phyloP scores from a whole-genome alignment of 2,888 invertebrate species.

The Drosophila neutralis region DNA sequence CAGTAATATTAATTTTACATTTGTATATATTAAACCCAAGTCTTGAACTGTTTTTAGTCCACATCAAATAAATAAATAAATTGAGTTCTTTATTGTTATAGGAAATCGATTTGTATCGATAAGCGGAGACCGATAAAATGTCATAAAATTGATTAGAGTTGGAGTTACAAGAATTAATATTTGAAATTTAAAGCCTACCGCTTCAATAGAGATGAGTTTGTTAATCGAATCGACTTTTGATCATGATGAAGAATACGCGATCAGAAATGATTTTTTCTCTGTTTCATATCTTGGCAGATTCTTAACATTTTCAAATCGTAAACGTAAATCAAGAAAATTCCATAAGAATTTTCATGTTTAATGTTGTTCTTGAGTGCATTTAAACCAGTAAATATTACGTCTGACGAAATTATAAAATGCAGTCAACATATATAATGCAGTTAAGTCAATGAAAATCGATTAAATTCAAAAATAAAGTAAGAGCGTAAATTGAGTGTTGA shows the following conservation, averaged over 20 bases:
- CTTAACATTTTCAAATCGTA: neutral
- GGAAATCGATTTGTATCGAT: neutral
- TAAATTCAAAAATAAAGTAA: constrained; percentile 10
- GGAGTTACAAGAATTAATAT: neutral
- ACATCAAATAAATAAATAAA: neutral
- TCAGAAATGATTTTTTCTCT: neutral
- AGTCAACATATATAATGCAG: neutral
- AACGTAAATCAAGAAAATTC: neutral
- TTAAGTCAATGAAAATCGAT: constrained; percentile 28
- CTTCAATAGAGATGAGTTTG: rapidly evolving
- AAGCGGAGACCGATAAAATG: neutral
- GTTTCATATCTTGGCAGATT: neutral
- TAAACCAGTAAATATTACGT: neutral
- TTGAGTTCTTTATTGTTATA: neutral
- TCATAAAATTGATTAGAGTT: neutral
- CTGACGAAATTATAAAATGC: neutral
- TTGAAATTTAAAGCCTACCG: neutral
- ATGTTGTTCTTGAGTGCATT: neutral
- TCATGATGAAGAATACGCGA: neutral
- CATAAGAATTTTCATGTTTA: neutral
- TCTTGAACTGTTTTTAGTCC: neutral
- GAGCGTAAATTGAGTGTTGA: constrained; percentile 30
- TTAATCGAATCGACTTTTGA: neutral
- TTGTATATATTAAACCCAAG: neutral
- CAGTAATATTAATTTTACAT: neutral